Conservation (phyloP, 2,797 vertebrate genomes). For the Zenarchopterus dispar region DNA sequence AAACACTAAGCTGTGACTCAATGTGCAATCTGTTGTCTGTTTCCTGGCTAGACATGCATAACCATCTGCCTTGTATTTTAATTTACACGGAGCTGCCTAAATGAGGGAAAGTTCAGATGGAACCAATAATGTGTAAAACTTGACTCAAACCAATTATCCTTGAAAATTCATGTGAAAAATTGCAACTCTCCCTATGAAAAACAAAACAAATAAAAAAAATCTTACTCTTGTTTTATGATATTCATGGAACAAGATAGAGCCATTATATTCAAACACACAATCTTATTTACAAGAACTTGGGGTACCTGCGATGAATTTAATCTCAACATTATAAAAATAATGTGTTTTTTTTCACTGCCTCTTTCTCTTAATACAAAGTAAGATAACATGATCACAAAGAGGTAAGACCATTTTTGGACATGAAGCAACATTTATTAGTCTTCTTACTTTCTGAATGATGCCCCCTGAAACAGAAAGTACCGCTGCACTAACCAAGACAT, state of each 20-base stretch:
- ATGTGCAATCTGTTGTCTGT: background rate
- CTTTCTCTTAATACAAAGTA: constrained; percentile 1
- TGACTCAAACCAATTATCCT: background rate
- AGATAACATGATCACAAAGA: constrained; percentile 3
- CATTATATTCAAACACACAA: background rate
- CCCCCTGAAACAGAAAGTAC: constrained; percentile 11
- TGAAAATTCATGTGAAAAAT: background rate
- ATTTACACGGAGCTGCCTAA: background rate
- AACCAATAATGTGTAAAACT: background rate
- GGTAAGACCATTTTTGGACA: background rate
- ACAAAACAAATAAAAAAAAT: background rate
- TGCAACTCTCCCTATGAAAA: background rate
- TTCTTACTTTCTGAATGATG: constrained; percentile 17
- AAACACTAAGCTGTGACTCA: no score
- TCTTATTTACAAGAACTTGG: background rate
- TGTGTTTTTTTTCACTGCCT: background rate
- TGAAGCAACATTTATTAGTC: constrained; percentile 4
- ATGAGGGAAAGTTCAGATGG: background rate
- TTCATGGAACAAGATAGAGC: constrained; percentile 7
- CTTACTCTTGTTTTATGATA: background rate
- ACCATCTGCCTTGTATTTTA: no score
- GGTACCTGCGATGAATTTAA: background rate
- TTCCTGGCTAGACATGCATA: background rate
- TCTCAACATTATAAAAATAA: constrained; percentile 6
- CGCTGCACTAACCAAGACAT: no score